Evolutionary conservation across 2,113 vertebrate genomes (phyloP).

Genomic region (Sinosuthora webbiana): DNA sequence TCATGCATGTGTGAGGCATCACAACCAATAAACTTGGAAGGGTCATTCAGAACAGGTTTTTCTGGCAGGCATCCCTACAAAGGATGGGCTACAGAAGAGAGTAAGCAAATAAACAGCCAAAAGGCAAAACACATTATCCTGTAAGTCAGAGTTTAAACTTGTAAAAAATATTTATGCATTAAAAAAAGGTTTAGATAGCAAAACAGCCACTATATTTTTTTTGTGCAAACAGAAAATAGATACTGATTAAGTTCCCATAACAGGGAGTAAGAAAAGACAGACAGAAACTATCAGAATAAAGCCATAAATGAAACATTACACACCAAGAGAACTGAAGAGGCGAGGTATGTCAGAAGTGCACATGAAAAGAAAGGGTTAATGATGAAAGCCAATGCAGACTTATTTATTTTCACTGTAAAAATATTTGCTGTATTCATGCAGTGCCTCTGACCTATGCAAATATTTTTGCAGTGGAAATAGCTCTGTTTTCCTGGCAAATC

Average conservation of each 20-base stretch:
- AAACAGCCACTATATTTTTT: background rate
- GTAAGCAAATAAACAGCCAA: background rate
- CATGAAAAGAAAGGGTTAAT: slow-evolving; percentile 11
- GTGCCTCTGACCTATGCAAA: slow-evolving; percentile 48
- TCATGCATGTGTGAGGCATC: background rate
- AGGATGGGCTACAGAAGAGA: background rate
- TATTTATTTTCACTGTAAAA: slow-evolving; percentile 55
- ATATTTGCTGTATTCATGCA: slow-evolving; percentile 50
- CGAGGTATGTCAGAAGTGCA: rapidly evolving
- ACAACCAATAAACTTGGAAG: background rate
- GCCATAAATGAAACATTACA: background rate
- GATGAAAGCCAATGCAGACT: background rate
- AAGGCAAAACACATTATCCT: background rate
- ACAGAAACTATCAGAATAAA: background rate
- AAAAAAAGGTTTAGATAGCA: background rate
- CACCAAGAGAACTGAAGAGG: background rate
- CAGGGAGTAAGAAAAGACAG: background rate
- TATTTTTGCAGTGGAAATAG: slow-evolving; percentile 56
- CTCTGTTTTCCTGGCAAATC: slow-evolving; percentile 46
- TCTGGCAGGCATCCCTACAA: background rate
- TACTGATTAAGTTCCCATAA: background rate
- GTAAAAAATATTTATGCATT: background rate
- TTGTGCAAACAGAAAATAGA: background rate
- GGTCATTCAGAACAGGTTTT: background rate
- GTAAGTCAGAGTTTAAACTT: background rate